Conservation (phyloP, 2,113 vertebrate genomes). For the Cervus canadensis region DNA sequence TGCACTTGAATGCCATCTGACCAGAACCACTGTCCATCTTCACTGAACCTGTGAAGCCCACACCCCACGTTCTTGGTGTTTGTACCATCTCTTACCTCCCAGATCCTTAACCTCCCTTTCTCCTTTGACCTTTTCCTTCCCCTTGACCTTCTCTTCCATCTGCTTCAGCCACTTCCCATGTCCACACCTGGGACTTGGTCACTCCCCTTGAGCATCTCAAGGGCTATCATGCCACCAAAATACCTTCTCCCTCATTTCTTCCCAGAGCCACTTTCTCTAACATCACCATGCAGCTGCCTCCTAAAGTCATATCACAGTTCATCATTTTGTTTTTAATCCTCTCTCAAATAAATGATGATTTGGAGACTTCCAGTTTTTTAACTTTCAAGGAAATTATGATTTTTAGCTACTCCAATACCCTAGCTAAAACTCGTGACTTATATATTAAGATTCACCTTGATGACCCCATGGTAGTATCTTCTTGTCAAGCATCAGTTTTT, state of each 20-base stretch:
- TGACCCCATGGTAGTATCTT: neutral
- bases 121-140: neutral
- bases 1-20: neutral
- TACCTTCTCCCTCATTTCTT: neutral
- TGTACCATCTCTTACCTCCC: neutral
- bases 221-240: neutral
- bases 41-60: neutral
- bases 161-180: neutral
- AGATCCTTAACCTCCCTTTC: neutral
- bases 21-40: neutral
- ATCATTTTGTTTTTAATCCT: neutral
- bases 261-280: neutral
- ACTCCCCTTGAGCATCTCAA: neutral
- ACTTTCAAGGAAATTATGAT: neutral
- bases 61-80: neutral
- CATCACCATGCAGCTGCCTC: neutral
- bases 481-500: neutral
- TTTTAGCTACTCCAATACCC: neutral
- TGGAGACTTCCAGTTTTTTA: neutral
- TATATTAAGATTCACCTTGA: neutral
- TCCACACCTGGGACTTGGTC: neutral
- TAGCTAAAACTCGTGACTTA: neutral
- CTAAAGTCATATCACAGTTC: neutral
- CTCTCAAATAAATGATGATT: neutral
- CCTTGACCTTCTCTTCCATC: neutral